A percentile compares a stretch with the other conserved stretches of the same genome.
These are phyloP conservation scores for Syngnathus acus DNA, from an alignment of 2,797 vertebrate species.

Conservation along the genomic window DNA sequence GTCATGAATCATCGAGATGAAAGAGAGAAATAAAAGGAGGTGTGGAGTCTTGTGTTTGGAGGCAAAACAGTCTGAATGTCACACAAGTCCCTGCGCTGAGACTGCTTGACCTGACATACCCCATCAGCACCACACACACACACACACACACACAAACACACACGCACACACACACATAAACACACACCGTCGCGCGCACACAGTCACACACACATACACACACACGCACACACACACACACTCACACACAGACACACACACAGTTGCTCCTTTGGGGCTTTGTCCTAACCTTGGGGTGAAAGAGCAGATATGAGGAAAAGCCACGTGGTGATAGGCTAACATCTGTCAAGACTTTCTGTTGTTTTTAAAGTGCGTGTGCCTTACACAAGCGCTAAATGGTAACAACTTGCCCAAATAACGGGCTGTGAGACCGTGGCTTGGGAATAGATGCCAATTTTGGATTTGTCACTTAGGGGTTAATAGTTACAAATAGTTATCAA, in stretches of 20 bases:
- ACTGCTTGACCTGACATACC: conserved; percentile 19
- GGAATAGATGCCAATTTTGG: background rate
- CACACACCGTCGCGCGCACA: conserved; percentile 13
- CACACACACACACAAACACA: conserved; percentile 15
- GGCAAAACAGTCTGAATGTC: conserved; percentile 41
- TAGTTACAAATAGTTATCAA: background rate
- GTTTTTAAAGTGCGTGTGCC: conserved; percentile 25
- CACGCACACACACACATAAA: conserved; percentile 16
- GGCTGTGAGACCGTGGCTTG: conserved; percentile 1
- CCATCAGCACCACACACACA: conserved; percentile 14
- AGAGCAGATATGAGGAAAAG: conserved; percentile 48
- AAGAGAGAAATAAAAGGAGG: conserved; percentile 40
- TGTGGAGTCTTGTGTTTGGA: conserved; percentile 40
- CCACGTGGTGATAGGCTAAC: conserved; percentile 33
- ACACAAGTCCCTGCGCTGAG: conserved; percentile 5
- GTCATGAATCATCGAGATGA: conserved; percentile 53
- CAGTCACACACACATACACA: conserved; percentile 14
- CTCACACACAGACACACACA: conserved; percentile 17
- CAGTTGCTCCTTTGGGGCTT: conserved; percentile 19
- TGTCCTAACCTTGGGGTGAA: conserved; percentile 42
- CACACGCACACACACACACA: conserved; percentile 15
- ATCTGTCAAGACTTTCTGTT: conserved; percentile 33
- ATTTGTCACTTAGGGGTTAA: background rate
- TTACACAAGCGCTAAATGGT: conserved; percentile 9
- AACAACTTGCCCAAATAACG: conserved; percentile 3